A percentile compares a stretch with the other conserved stretches of the same genome.
phyloP scores from a whole-genome alignment of 1,140 invertebrate genomes.

The Gryon sp. region DNA sequence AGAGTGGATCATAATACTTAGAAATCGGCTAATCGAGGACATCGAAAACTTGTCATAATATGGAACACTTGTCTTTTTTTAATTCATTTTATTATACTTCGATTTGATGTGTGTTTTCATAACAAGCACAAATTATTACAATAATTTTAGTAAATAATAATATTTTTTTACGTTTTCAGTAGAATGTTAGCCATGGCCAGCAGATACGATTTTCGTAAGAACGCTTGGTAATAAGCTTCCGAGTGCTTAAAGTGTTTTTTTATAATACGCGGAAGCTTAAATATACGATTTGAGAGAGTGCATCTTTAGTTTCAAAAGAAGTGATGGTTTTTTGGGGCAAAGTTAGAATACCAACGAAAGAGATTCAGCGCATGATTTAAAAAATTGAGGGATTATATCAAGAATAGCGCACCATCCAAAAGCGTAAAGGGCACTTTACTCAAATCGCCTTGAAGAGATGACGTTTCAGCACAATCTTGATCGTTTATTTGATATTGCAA shows the following conservation, averaged over 20 bases:
- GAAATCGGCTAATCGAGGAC: too few species aligned
- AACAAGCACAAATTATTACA: too few species aligned
- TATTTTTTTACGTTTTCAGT: too few species aligned
- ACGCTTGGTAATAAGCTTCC: conserved; percentile 30
- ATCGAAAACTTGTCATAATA: too few species aligned
- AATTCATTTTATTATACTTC: too few species aligned
- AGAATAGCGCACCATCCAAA: conserved; percentile 14
- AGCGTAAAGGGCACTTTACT: background rate
- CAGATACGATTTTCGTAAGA: conserved; percentile 7
- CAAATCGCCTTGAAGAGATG: conserved; percentile 17
- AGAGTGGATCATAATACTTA: too few species aligned
- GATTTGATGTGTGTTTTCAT: too few species aligned
- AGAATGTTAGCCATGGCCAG: too few species aligned
- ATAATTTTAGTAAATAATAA: too few species aligned
- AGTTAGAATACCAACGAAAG: conserved; percentile 22
- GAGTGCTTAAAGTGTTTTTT: conserved; percentile 25
- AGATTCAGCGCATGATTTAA: conserved; percentile 2
- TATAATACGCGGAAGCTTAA: conserved; percentile 22
- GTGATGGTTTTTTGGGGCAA: conserved; percentile 24
- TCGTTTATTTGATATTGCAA: conserved; percentile 7
- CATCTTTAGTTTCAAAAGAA: conserved; percentile 25
- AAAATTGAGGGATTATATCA: conserved; percentile 22
- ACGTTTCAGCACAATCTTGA: background rate
- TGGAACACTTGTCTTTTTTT: too few species aligned
- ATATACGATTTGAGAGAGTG: conserved; percentile 5